Evolutionary conservation across 1,140 invertebrate species (phyloP).

Genomic region (Bombus superbus): DNA sequence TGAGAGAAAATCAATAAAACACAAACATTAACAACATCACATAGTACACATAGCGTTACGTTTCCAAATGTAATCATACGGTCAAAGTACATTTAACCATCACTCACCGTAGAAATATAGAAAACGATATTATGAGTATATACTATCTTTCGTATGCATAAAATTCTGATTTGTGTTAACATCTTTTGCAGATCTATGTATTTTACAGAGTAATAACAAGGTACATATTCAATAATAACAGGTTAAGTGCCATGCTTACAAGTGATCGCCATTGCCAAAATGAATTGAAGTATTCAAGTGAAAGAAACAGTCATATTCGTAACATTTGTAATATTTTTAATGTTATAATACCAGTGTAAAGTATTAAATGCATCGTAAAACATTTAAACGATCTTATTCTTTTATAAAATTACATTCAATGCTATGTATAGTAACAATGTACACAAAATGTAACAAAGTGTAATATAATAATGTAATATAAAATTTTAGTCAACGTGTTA

Average conservation of each 20-base stretch:
- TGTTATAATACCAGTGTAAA: no score
- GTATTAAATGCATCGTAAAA: no score
- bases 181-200: neutral
- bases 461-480: no score
- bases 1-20: neutral
- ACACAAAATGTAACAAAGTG: no score
- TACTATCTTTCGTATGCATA: neutral
- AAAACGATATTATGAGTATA: no score
- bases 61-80: conserved; percentile 1
- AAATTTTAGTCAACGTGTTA: no score
- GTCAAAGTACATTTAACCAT: conserved; percentile 13
- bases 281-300: neutral
- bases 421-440: no score
- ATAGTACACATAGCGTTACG: neutral
- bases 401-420: no score
- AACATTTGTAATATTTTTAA: no score
- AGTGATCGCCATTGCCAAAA: neutral
- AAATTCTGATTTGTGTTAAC: neutral
- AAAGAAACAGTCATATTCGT: neutral
- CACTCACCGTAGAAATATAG: neutral
- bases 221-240: neutral
- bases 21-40: neutral
- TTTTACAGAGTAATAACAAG: neutral
- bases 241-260: neutral
- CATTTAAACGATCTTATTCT: no score